Conservation (phyloP, 2,888 invertebrate species). For the Allygus modestus region DNA sequence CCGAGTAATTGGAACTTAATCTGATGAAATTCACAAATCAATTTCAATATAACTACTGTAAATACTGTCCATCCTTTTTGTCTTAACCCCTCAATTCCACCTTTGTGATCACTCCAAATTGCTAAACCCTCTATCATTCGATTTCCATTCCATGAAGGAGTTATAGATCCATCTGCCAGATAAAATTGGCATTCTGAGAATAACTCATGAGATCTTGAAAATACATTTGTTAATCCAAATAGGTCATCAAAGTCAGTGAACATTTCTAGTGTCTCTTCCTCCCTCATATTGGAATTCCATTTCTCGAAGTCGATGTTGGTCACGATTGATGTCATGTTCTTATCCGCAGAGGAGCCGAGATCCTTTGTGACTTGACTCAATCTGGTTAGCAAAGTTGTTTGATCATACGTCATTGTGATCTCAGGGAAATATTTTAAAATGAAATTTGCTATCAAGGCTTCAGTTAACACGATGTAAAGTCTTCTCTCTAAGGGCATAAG, state of each 20-base stretch:
- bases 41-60: slow-evolving; percentile 9
- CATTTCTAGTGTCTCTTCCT: background rate
- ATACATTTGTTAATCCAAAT: background rate
- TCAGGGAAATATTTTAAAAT: slow-evolving; percentile 38
- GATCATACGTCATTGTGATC: slow-evolving; percentile 41
- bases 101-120: background rate
- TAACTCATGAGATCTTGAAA: slow-evolving; percentile 22
- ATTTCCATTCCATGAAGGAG: background rate
- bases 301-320: slow-evolving; percentile 18
- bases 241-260: background rate
- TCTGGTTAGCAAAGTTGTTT: background rate
- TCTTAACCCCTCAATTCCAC: slow-evolving; percentile 8
- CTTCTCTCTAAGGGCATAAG: slow-evolving; percentile 17
- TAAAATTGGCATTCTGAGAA: slow-evolving; percentile 20
- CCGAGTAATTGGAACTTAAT: background rate
- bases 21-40: background rate
- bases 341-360: background rate
- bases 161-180: slow-evolving; percentile 11
- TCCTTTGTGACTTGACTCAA: background rate
- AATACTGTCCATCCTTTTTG: slow-evolving; percentile 43
- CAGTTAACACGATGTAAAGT: slow-evolving; percentile 45
- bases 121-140: background rate
- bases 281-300: slow-evolving; percentile 33
- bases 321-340: background rate
- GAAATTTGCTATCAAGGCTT: slow-evolving; percentile 4